A percentile compares a stretch with the other conserved stretches of the same genome.
These are phyloP conservation scores for Uropetala carovei DNA, from an alignment of 2,888 invertebrate genomes.

Conservation along the genomic window DNA sequence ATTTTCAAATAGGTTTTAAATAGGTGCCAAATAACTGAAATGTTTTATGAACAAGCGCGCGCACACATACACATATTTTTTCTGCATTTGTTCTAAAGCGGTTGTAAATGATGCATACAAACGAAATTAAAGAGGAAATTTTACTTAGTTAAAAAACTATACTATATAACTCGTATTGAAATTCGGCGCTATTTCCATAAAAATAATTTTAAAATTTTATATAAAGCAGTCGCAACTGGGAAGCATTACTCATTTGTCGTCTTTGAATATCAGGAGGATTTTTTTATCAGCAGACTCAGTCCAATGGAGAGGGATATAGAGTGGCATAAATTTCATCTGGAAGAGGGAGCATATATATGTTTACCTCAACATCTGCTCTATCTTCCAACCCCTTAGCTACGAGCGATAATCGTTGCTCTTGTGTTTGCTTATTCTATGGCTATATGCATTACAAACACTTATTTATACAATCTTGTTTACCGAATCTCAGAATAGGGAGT, in stretches of 20 bases:
- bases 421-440: constrained; percentile 49
- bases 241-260: not conserved
- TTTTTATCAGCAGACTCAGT: constrained; percentile 14
- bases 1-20: no score
- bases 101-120: no score
- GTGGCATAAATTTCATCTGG: constrained; percentile 39
- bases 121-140: no score
- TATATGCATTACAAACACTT: constrained; percentile 52
- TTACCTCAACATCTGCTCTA: constrained; percentile 1
- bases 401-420: constrained; percentile 31
- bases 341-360: constrained; percentile 13
- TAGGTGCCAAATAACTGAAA: no score
- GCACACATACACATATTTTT: no score
- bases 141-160: no score
- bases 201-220: no score
- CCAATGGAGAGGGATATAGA: constrained; percentile 8
- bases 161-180: no score
- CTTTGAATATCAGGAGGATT: constrained; percentile 8
- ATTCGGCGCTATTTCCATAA: no score
- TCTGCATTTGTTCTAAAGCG: no score
- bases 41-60: no score
- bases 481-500: constrained; percentile 32
- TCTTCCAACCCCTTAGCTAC: constrained; percentile 24
- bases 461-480: constrained; percentile 51
- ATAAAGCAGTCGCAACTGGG: no score